phyloP scores from a whole-genome alignment of 2,113 vertebrate species.

The Lophotis ruficrista region DNA sequence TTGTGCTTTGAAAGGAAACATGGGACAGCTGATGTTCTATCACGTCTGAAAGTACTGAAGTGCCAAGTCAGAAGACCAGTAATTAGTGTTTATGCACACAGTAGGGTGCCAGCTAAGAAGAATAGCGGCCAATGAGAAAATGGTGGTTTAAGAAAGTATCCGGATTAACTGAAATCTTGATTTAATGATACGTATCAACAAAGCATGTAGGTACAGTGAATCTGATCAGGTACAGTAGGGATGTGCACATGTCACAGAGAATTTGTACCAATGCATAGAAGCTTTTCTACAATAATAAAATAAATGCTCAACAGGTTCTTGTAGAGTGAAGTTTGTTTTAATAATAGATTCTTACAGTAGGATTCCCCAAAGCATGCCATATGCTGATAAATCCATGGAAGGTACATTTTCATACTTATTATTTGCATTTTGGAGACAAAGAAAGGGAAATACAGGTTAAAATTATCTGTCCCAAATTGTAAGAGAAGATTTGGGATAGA shows the following conservation, averaged over 20 bases:
- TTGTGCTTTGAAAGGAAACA: not conserved
- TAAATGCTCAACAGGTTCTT: not conserved
- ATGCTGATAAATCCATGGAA: not conserved
- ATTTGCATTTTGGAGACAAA: not conserved
- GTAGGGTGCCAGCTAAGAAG: not conserved
- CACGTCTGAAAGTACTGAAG: not conserved
- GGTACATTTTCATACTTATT: not conserved
- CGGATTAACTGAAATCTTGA: not conserved
- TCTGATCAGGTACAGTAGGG: not conserved
- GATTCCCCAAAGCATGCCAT: not conserved
- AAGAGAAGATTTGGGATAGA: not conserved
- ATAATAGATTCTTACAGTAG: not conserved
- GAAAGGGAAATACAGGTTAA: not conserved
- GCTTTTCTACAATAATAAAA: not conserved
- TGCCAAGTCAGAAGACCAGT: slow-evolving; percentile 1
- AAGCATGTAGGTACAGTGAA: not conserved
- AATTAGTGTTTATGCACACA: slow-evolving; percentile 3
- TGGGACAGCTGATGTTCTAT: not conserved
- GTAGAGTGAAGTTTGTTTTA: not conserved
- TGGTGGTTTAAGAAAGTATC: not conserved
- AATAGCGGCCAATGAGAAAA: slow-evolving; percentile 19
- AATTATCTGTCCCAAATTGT: not conserved
- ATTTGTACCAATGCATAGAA: not conserved
- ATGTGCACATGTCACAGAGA: not conserved
- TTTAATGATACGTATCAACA: not conserved